Percentiles rank a stretch among this genome's conserved stretches.
phyloP scores from a whole-genome alignment of 2,888 invertebrate species.

The Agrotis segetum region DNA sequence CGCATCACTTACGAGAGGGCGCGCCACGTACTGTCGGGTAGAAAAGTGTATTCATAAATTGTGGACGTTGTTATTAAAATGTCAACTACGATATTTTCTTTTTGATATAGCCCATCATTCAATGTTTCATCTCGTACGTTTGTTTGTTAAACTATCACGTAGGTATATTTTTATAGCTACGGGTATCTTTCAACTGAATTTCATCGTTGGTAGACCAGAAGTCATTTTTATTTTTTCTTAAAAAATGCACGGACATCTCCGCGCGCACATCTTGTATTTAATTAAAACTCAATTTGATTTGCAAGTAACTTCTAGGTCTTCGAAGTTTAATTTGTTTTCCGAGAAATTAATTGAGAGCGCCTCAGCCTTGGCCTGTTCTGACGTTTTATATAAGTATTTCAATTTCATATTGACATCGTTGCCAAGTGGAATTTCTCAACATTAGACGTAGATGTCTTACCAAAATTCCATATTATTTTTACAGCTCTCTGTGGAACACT shows the following conservation, averaged over 20 bases:
- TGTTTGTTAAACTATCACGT: background rate
- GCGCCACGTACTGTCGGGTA: slow-evolving; percentile 60
- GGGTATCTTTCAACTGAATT: background rate
- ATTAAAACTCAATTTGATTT: slow-evolving; percentile 14
- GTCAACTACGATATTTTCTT: background rate
- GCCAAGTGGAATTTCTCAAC: background rate
- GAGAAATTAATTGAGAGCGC: slow-evolving; percentile 3
- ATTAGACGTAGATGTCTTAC: background rate
- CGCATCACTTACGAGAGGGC: slow-evolving; percentile 58
- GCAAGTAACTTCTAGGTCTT: slow-evolving; percentile 6
- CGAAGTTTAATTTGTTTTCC: background rate
- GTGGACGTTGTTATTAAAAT: slow-evolving; percentile 30
- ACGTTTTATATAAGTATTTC: background rate
- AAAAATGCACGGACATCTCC: background rate
- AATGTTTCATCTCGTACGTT: background rate
- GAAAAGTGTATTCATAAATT: slow-evolving; percentile 45
- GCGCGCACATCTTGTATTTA: background rate
- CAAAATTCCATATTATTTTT: background rate
- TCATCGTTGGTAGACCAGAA: background rate
- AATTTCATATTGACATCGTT: background rate
- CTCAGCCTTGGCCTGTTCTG: background rate
- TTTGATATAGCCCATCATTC: background rate
- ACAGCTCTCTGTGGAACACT: background rate
- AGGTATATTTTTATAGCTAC: background rate
- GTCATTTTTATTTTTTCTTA: background rate